Evolutionary conservation across 1,140 invertebrate species (phyloP), one percentile per base, ranked within the genome.

Genomic region (Brachionus manjavacas): DNA sequence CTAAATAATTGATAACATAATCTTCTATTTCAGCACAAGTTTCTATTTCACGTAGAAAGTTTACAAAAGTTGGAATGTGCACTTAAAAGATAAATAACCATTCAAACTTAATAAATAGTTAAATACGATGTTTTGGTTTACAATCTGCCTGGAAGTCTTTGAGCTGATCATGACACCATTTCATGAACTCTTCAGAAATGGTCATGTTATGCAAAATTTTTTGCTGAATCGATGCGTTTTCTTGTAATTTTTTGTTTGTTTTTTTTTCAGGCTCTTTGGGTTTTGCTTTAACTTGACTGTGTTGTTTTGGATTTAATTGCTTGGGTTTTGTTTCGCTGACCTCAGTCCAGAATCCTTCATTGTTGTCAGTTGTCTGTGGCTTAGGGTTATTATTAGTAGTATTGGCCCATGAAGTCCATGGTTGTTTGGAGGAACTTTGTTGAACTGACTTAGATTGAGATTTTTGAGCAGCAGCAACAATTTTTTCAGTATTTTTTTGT

Each of bases 161-260:
- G 9, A 81, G 52, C 60, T 81, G 79, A 14, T 81, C 79, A 23
- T 60, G 28, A 14, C 79, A 81, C 79, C 79, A 81, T 81, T 60
- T 64, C 79, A 81, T 81, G 64, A 81, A 81, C 52, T 81, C 79
- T 14, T 81, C 79, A 14, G 52, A 64, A 12, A 81, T 81, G n/a
- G 52, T 81, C 79, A 81, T 64, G 20, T 81, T 60, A n/a, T 43
- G 35, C 16, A 81, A 68, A 20, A 81, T 43, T 14, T 41, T 64
- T 46, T 81, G 52, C 14, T 60, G 49, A 9, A 23, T 12, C 14
- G 64, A 39, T 23, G 52, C 35, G 8, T 28, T 41, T 14, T 16
- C 79, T 25, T 81, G 11, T 12, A 16, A 20, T 72, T 72, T 72
- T 72, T 81, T 7, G 20, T 81, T 43, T 52, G 39, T 1, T 68